Evolutionary conservation across 2,888 invertebrate species (phyloP), one percentile per base, ranked within the genome.

Genomic region (Odontomyia ornata): DNA sequence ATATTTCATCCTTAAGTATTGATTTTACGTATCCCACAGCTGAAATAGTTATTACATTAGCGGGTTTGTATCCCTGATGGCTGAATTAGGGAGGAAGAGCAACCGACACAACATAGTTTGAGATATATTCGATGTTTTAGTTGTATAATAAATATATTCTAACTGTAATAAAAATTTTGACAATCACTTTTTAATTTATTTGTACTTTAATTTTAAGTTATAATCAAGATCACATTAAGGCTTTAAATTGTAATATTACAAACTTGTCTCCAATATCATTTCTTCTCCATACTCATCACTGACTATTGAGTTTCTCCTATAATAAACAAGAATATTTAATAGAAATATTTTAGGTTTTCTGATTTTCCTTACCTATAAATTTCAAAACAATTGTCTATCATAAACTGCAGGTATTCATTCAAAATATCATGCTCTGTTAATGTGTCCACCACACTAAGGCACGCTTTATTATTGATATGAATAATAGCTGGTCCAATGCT

Each of bases 401-500:
- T 73, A 23, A 73, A 73, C 9, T 57, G 60, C 1, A 73, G 73
- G 23, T 73, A 73, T 4, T 73, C 73, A 57, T 73, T 73, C n/a
- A 73, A 21, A 36, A 36, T 73, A 21, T 73, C 73, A 57, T 73
- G 73, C 43, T 73, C 73, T n/a, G 28, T 73, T 7, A 73, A 21
- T 13, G 60, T 73, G 25, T 73, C 73, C 3, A 36, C n/a, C n/a
- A 73, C 73, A 23, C 28, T 73, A 3, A 73, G 36, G 21, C 73
- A 57, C 9, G 43, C 27, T 23, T 73, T 57, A 73, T 21, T 57
- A 60, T 57, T 73, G 28, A 73, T 73, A 23, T 73, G 73, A 57
- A 73, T 73, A 0, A 73, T 57, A 3, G 73, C 73, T 15, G 73
- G 73, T 43, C 73, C 73, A 73, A 73, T 73, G 3, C 57, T 73